A percentile compares a stretch with the other conserved stretches of the same genome.
phyloP scores from a whole-genome alignment of 1,140 invertebrate species.

The Drosophila rhopaloa region DNA sequence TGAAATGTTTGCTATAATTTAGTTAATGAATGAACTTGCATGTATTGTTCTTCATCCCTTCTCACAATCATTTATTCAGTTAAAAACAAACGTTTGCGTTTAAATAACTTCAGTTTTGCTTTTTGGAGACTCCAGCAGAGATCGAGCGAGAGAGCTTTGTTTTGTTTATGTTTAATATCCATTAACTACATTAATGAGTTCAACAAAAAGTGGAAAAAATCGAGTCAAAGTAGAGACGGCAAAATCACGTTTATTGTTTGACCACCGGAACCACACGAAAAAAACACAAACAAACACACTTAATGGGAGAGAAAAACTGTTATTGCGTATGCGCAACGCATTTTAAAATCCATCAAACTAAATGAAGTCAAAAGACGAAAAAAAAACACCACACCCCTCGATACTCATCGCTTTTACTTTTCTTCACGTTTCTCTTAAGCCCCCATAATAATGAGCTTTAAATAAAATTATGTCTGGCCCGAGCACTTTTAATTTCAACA shows the following conservation, averaged over 20 bases:
- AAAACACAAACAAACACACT: conserved; percentile 21
- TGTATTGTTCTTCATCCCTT: neutral
- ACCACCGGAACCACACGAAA: conserved; percentile 52
- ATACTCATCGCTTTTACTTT: conserved; percentile 54
- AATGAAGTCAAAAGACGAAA: conserved; percentile 2
- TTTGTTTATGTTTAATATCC: conserved; percentile 74
- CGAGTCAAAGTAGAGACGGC: conserved; percentile 5
- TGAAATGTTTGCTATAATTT: neutral
- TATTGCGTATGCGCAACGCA: conserved; percentile 46
- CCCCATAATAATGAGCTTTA: conserved; percentile 43
- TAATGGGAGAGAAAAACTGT: conserved; percentile 37
- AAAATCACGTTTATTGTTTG: conserved; percentile 72
- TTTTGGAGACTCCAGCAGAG: conserved; percentile 10
- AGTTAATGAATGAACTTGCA: conserved; percentile 5
- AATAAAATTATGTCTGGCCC: conserved; percentile 43
- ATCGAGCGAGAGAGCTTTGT: conserved; percentile 31
- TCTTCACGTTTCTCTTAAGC: conserved; percentile 19
- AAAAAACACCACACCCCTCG: neutral
- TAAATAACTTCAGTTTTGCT: conserved; percentile 28
- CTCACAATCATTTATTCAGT: conserved; percentile 11
- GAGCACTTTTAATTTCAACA: conserved; percentile 72
- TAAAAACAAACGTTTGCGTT: conserved; percentile 16
- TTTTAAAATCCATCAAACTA: conserved; percentile 42
- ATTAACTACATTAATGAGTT: conserved; percentile 77
- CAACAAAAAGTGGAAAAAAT: conserved; percentile 22